These are phyloP conservation scores for Caenorhabditis tropicalis DNA, from an alignment of 1,140 invertebrate genomes.

Conservation along the genomic window DNA sequence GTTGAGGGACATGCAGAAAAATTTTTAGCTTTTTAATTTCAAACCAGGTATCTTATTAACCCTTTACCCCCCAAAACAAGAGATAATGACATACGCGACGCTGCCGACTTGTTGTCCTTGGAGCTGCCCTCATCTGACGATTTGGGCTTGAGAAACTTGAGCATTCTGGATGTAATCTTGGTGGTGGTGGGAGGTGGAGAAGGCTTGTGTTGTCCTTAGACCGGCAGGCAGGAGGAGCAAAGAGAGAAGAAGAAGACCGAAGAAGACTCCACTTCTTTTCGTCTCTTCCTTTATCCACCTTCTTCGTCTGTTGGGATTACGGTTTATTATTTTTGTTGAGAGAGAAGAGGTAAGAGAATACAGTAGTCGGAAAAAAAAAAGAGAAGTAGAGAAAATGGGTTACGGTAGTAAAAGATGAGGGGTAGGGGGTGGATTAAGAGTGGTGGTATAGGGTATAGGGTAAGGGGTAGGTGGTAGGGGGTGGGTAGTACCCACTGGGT, in stretches of 20 bases:
- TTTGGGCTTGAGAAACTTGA: conserved; percentile 37
- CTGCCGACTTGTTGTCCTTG: conserved; percentile 28
- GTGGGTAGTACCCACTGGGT: too few relatives aligned
- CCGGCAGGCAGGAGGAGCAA: too few relatives aligned
- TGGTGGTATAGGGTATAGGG: not conserved
- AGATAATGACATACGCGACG: conserved; percentile 30
- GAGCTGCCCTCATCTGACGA: conserved; percentile 38
- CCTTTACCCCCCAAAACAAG: not conserved
- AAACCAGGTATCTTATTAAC: too few relatives aligned
- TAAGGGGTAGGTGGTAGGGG: not conserved
- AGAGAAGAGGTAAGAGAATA: too few relatives aligned
- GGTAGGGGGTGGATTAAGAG: too few relatives aligned
- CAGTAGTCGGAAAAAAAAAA: not conserved
- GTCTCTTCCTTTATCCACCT: too few relatives aligned
- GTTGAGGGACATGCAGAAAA: too few relatives aligned
- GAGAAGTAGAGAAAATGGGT: not conserved
- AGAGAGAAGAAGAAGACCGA: too few relatives aligned
- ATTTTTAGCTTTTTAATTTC: too few relatives aligned
- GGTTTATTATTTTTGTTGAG: too few relatives aligned
- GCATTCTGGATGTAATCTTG: conserved; percentile 18
- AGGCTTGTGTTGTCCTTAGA: not conserved
- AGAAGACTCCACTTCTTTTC: too few relatives aligned
- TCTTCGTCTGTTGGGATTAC: too few relatives aligned
- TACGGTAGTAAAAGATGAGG: not conserved
- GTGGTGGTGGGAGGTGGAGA: not conserved